Evolutionary conservation across 2,888 invertebrate species (phyloP).

Genomic region (Thyatira batis): DNA sequence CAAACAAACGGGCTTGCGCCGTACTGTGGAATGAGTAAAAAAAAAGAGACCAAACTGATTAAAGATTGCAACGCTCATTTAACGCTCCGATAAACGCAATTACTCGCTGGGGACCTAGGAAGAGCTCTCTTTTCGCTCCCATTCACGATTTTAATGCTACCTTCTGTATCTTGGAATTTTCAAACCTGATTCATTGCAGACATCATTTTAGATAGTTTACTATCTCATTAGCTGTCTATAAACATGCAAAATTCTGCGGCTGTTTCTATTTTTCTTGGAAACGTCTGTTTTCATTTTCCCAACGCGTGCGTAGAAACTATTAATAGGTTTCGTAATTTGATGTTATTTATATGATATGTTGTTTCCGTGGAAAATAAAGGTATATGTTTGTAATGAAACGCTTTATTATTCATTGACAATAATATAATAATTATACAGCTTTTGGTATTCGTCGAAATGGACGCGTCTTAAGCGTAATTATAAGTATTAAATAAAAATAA

Average conservation of each 20-base stretch:
- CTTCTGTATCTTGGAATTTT: conserved; percentile 27
- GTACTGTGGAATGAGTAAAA: conserved; percentile 39
- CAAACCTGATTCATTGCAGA: conserved; percentile 23
- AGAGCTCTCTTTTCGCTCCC: conserved; percentile 50
- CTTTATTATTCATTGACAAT: too few relatives aligned
- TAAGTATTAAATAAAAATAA: too few relatives aligned
- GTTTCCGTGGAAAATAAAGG: too few relatives aligned
- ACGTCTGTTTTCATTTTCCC: background rate
- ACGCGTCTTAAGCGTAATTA: too few relatives aligned
- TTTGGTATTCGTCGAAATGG: too few relatives aligned
- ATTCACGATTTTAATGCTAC: conserved; percentile 46
- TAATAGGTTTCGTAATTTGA: background rate
- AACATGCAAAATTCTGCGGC: background rate
- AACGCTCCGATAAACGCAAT: conserved; percentile 77
- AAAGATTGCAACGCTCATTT: conserved; percentile 77
- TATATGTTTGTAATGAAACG: too few relatives aligned
- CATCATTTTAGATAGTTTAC: conserved; percentile 23
- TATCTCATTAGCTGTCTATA: conserved; percentile 6
- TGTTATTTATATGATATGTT: background rate
- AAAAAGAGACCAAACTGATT: conserved; percentile 58
- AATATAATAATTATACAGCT: too few relatives aligned
- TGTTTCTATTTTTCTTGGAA: background rate
- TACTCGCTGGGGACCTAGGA: conserved; percentile 56
- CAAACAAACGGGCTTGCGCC: conserved; percentile 41
- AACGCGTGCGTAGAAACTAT: background rate